These are phyloP conservation scores for Sussaba pulchella DNA, from an alignment of 2,888 invertebrate genomes.

Conservation along the genomic window DNA sequence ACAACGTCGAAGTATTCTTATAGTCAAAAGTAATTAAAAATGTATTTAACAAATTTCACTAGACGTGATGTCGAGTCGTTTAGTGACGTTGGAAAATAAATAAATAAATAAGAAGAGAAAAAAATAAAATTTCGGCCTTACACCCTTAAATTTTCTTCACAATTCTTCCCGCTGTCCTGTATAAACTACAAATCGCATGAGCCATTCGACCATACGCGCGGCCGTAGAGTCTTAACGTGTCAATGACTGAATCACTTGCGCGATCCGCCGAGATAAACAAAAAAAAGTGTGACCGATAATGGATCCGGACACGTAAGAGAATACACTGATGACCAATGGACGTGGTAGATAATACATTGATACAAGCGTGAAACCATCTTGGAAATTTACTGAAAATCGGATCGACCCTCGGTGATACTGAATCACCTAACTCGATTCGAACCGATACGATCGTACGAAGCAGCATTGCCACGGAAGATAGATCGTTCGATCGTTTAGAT, in stretches of 20 bases:
- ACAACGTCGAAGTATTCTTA: no score
- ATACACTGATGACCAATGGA: neutral
- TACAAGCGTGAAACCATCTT: neutral
- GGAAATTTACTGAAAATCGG: conserved; percentile 15
- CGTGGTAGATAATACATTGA: neutral
- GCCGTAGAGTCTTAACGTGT: neutral
- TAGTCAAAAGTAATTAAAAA: no score
- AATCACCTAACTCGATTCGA: conserved; percentile 37
- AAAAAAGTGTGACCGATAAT: conserved; percentile 17
- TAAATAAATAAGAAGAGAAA: neutral
- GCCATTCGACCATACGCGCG: no score
- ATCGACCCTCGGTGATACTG: conserved; percentile 23
- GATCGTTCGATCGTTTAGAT: conserved; percentile 2
- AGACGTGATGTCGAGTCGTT: no score
- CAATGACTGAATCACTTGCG: neutral
- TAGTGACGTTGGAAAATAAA: no score
- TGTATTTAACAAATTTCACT: no score
- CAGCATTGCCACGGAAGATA: neutral
- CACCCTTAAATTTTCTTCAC: no score
- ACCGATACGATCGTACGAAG: conserved; percentile 9
- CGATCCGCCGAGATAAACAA: neutral
- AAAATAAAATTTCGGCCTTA: neutral
- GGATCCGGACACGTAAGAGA: neutral
- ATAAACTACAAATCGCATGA: no score
- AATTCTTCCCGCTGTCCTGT: no score